Evolutionary conservation across 2,797 vertebrate species (phyloP), one percentile per base, ranked within the genome.

Genomic region (Champsocephalus esox): DNA sequence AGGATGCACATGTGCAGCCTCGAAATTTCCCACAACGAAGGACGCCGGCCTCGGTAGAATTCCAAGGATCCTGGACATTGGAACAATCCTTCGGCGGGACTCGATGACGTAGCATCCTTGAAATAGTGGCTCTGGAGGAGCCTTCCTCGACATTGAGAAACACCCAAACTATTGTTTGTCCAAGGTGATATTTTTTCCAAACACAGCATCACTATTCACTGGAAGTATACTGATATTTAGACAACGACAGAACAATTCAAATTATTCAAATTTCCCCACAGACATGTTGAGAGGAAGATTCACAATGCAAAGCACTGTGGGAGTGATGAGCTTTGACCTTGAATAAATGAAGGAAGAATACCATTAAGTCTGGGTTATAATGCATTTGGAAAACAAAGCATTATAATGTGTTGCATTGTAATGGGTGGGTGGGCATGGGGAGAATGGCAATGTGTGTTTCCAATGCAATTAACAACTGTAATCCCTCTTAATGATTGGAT

Each of bases 301-400:
- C 91, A 92, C 87, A 92, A 90, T 90, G 85, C 86, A 93, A 89
- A 92, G 79, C 73, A 91, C 83, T 81, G 66, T 87, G 83, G 71
- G 83, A 84, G 75, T 87, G 90, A 91, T 91, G 91, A 92, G 89
- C 85, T 91, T 92, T 93, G 89, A 93, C 92, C 92, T 93, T 92
- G 89, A 92, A 86, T 90, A 87, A 92, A 92, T 83, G 77, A 89
- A 82, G 66, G 75, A 83, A 86, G 83, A 91, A 92, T 90, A 79
- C 74, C 77, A 94, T 92, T 93, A 91, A 89, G 76, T 79, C 74
- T 71, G 32, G 65, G 67, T 81, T 74, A 67, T 85, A 86, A 92
- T 87, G 82, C 87, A 83, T 73, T 83, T 82, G 78, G 75, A 77
- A 86, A 87, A 84, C 70, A 71, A 85, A 86, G 73, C 75, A 77